Evolutionary conservation across 1,140 invertebrate species (phyloP), one percentile per base, ranked within the genome.

Genomic region (Apis florea): DNA sequence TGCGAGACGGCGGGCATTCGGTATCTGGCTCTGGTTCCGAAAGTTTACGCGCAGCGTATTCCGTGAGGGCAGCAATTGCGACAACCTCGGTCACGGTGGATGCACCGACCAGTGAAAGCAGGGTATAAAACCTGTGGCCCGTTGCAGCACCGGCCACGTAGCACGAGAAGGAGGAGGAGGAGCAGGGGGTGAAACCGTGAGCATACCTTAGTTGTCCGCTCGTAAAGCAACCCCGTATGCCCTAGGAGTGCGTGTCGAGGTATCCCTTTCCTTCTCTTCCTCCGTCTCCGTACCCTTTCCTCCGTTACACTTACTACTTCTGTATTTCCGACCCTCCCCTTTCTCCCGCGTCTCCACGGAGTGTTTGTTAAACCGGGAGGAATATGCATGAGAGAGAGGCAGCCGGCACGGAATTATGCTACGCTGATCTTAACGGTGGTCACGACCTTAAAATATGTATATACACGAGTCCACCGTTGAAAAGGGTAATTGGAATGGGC

Each of bases 191-290:
- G 89, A 90, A 88, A 88, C 83, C 90, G 89, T 88, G 84, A 93
- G 91, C 92, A 93, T 93, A 93, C 92, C 92, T 93, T 93, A 93
- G 92, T 93, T 93, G 92, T 93, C 92, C 90, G 92, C 92, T 93
- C 91, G 92, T 93, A 93, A 93, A 93, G 90, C 89, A 92, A 92
- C 90, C 92, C 93, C 93, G 92, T 93, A 93, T 93, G 93, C 91
- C 51, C 92, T 81, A 88, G 87, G 87, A 89, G 88, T 93, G 91
- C 91, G 90, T 91, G 90, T 88, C 88, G 85, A 85, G 82, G 58
- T 61, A 24, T 61, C 85, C 87, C 71, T 87, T 71, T 80, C 79
- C 89, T 88, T 87, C 81, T 87, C 83, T 72, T 58, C 67, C 61
- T 24, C 67, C 59, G 61, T 64, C 74, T 77, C 53, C 24, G 70